Percentiles rank a stretch among this genome's conserved stretches.
Evolutionary conservation across 2,797 vertebrate genomes (phyloP).

Genomic region (Tenualosa ilisha): DNA sequence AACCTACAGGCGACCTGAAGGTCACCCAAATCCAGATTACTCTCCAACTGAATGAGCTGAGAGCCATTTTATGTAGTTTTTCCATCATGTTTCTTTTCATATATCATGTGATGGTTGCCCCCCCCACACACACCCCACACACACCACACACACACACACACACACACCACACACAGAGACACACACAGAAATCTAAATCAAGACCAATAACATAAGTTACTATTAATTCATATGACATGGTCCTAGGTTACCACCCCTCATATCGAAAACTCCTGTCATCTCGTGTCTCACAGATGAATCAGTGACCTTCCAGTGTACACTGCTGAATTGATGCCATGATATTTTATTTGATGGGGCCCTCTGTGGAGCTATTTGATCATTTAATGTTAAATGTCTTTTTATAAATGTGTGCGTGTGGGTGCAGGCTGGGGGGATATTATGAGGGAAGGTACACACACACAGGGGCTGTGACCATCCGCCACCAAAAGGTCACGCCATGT

Average conservation of each 20-base stretch:
- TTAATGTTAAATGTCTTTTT: conserved; percentile 35
- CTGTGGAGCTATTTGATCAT: conserved; percentile 35
- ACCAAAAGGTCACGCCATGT: conserved; percentile 49
- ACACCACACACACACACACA: background rate
- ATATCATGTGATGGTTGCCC: conserved; percentile 36
- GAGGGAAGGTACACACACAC: conserved; percentile 37
- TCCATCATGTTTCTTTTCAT: conserved; percentile 38
- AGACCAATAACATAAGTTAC: background rate
- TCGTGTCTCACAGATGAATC: background rate
- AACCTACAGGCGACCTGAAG: conserved; percentile 39
- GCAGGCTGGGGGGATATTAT: conserved; percentile 31
- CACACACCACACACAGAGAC: background rate
- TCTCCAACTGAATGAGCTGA: conserved; percentile 56
- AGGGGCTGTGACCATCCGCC: conserved; percentile 26
- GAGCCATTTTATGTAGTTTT: conserved; percentile 56
- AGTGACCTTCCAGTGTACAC: conserved; percentile 28
- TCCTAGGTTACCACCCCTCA: background rate
- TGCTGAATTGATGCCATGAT: conserved; percentile 11
- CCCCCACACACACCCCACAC: no score
- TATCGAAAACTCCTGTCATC: background rate
- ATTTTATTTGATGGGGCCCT: conserved; percentile 36
- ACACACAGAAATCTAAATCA: background rate
- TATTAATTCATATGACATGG: background rate
- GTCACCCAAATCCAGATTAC: conserved; percentile 45
- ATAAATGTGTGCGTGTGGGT: conserved; percentile 35